These are phyloP conservation scores for Quiscalus mexicanus DNA, from an alignment of 2,113 vertebrate species.

Conservation along the genomic window DNA sequence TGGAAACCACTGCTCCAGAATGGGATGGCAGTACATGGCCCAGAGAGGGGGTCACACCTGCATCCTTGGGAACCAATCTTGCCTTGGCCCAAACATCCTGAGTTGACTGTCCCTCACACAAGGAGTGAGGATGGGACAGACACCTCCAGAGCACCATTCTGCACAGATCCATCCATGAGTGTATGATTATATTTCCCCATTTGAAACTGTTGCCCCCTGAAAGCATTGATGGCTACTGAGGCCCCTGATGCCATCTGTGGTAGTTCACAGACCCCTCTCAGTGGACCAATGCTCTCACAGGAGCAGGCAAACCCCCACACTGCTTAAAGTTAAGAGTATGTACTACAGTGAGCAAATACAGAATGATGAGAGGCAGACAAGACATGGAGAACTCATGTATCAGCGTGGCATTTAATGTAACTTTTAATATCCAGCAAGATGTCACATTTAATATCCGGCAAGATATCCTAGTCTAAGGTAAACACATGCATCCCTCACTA, in stretches of 20 bases:
- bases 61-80: background rate
- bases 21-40: background rate
- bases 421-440: background rate
- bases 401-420: background rate
- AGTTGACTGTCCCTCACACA: background rate
- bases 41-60: background rate
- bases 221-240: background rate
- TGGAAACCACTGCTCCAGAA: background rate
- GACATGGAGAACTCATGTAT: background rate
- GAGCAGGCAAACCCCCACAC: background rate
- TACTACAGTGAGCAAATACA: background rate
- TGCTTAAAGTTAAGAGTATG: background rate
- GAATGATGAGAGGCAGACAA: background rate
- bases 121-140: background rate
- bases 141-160: background rate
- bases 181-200: background rate
- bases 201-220: background rate
- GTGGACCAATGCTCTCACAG: background rate
- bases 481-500: background rate
- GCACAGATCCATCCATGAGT: background rate
- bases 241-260: accelerated
- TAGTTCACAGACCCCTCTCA: background rate
- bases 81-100: background rate
- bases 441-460: background rate
- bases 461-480: background rate